Evolutionary conservation across 2,888 invertebrate genomes (phyloP).

Genomic region (Trichopoda pennipes): DNA sequence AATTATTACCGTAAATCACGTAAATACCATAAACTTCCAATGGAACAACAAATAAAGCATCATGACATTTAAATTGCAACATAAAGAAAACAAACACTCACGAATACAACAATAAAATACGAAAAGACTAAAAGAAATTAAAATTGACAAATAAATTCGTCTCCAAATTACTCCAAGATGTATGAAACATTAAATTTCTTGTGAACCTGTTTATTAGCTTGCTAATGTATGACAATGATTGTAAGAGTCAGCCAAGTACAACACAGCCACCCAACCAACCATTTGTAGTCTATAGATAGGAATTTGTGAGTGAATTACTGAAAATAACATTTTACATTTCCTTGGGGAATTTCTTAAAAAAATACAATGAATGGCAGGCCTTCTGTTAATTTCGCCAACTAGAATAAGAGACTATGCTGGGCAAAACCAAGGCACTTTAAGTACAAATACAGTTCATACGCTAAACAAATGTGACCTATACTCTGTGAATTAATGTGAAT

Average conservation of each 20-base stretch:
- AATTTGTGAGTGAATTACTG: slow-evolving; percentile 19
- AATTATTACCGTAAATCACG: slow-evolving; percentile 79
- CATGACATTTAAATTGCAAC: slow-evolving; percentile 68
- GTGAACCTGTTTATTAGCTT: slow-evolving; percentile 80
- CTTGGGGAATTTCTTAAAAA: slow-evolving; percentile 74
- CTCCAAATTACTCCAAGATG: slow-evolving; percentile 66
- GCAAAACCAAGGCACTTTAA: slow-evolving; percentile 57
- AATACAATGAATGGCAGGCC: slow-evolving; percentile 47
- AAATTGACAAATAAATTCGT: slow-evolving; percentile 61
- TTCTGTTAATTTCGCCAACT: slow-evolving; percentile 54
- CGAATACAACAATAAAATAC: slow-evolving; percentile 42
- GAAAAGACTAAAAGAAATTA: slow-evolving; percentile 13
- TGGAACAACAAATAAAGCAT: slow-evolving; percentile 53
- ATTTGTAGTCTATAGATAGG: slow-evolving; percentile 65
- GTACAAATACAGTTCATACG: slow-evolving; percentile 62
- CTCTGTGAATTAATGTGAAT: slow-evolving; percentile 32
- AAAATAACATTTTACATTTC: slow-evolving; percentile 70
- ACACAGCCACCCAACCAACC: slow-evolving; percentile 32
- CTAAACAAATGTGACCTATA: slow-evolving; percentile 78
- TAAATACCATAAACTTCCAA: slow-evolving; percentile 76
- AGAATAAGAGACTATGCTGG: slow-evolving; percentile 21
- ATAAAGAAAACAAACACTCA: slow-evolving; percentile 49
- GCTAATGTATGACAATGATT: slow-evolving; percentile 79
- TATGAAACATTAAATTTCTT: slow-evolving; percentile 68
- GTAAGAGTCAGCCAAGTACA: slow-evolving; percentile 43